phyloP scores from a whole-genome alignment of 2,113 vertebrate species.

The Corvus moneduloides region DNA sequence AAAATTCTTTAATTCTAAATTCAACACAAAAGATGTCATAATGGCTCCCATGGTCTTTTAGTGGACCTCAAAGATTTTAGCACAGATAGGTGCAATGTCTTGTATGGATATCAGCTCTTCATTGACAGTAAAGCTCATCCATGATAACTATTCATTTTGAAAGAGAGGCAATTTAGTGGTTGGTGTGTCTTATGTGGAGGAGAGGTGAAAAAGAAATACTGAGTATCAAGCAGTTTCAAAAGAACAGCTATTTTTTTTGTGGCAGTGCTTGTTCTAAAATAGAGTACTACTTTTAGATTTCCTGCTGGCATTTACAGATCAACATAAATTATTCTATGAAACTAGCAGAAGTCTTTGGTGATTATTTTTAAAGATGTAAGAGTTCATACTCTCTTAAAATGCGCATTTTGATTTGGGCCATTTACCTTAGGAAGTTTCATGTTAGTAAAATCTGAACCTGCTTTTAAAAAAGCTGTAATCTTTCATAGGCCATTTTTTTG shows the following conservation, averaged over 20 bases:
- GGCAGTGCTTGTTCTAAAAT: background rate
- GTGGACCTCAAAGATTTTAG: background rate
- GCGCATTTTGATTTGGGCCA: background rate
- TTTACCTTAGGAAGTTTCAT: background rate
- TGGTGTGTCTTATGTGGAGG: background rate
- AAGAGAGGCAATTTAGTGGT: background rate
- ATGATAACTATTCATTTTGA: background rate
- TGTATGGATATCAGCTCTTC: background rate
- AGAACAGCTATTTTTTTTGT: background rate
- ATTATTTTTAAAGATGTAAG: slow-evolving; percentile 16
- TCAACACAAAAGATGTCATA: background rate
- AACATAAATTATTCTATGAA: background rate
- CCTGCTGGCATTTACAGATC: background rate
- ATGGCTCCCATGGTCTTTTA: background rate
- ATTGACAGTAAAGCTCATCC: background rate
- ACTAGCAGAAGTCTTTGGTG: background rate
- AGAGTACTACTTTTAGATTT: slow-evolving; percentile 8
- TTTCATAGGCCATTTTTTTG: background rate
- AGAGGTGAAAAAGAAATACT: slow-evolving; percentile 1
- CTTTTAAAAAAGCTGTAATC: background rate
- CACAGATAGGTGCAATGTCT: background rate
- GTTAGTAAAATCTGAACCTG: background rate
- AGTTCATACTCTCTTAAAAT: background rate
- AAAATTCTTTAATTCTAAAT: background rate
- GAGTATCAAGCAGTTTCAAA: background rate